phyloP scores from a whole-genome alignment of 2,888 invertebrate species.

The Erebia ligea region DNA sequence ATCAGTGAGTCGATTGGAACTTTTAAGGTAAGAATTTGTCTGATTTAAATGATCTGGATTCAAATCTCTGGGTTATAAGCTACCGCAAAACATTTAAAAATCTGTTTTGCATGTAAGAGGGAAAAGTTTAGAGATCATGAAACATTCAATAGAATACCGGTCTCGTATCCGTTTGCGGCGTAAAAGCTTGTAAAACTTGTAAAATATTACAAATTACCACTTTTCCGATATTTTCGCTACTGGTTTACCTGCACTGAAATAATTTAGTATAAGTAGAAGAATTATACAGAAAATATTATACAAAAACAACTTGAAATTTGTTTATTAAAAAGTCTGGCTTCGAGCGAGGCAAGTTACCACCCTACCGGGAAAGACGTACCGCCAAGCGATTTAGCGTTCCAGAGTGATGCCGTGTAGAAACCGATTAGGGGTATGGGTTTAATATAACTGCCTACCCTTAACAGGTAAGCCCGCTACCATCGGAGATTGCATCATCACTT shows the following conservation, averaged over 20 bases:
- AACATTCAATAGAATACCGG: conserved; percentile 25
- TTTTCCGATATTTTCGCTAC: conserved; percentile 2
- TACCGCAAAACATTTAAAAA: conserved; percentile 6
- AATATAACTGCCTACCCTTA: too few species aligned
- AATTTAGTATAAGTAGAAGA: too few species aligned
- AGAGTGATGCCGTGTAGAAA: neutral
- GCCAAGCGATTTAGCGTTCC: neutral
- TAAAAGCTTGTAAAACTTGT: conserved; percentile 19
- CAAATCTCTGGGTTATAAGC: neutral
- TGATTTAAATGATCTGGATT: too few species aligned
- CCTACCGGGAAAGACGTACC: neutral
- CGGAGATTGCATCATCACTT: too few species aligned
- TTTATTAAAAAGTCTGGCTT: too few species aligned
- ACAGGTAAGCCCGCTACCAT: too few species aligned
- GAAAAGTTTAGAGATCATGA: conserved; percentile 21
- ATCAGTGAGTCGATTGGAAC: too few species aligned
- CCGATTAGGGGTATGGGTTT: neutral
- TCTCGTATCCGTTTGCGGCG: conserved; percentile 20
- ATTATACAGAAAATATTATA: too few species aligned
- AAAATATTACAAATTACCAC: conserved; percentile 22
- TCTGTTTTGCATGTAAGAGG: conserved; percentile 13
- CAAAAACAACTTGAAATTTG: too few species aligned
- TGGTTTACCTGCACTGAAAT: too few species aligned
- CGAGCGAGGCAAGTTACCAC: too few species aligned
- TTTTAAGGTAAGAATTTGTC: too few species aligned